Evolutionary conservation across 1,140 invertebrate genomes (phyloP).

Genomic region (Philaenus spumarius): DNA sequence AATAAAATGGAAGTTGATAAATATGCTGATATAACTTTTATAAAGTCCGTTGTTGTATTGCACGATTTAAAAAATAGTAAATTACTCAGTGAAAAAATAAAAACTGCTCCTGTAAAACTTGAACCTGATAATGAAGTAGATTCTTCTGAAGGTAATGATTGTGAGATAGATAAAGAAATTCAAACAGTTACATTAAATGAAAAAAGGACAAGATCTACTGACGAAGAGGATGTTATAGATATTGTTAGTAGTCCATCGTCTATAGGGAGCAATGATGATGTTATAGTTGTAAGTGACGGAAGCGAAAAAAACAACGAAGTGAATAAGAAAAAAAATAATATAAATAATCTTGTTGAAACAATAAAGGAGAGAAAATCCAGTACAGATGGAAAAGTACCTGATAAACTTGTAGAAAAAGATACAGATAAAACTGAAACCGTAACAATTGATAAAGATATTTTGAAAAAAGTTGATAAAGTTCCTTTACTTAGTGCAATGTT

Average conservation of each 20-base stretch:
- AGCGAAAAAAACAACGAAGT: neutral
- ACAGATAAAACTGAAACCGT: neutral
- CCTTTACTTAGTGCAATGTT: too few relatives aligned
- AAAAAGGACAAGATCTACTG: neutral
- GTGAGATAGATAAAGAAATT: too few relatives aligned
- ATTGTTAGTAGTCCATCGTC: neutral
- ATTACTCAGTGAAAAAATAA: neutral
- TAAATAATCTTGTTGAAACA: slow-evolving; percentile 4
- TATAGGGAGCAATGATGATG: neutral
- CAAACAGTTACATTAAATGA: too few relatives aligned
- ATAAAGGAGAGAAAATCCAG: neutral
- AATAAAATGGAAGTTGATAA: too few relatives aligned
- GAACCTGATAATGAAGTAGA: neutral
- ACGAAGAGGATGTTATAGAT: neutral
- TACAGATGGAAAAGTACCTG: neutral
- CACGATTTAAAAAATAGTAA: slow-evolving; percentile 2
- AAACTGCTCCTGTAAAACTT: neutral
- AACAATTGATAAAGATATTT: neutral
- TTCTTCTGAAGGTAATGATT: neutral
- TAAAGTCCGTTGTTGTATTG: neutral
- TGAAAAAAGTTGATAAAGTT: too few relatives aligned
- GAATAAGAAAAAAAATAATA: slow-evolving; percentile 6
- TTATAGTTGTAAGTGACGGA: neutral
- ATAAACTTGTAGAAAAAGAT: neutral
- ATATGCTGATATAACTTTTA: too few relatives aligned